phyloP scores from a whole-genome alignment of 2,797 vertebrate species.

The Channa striata region DNA sequence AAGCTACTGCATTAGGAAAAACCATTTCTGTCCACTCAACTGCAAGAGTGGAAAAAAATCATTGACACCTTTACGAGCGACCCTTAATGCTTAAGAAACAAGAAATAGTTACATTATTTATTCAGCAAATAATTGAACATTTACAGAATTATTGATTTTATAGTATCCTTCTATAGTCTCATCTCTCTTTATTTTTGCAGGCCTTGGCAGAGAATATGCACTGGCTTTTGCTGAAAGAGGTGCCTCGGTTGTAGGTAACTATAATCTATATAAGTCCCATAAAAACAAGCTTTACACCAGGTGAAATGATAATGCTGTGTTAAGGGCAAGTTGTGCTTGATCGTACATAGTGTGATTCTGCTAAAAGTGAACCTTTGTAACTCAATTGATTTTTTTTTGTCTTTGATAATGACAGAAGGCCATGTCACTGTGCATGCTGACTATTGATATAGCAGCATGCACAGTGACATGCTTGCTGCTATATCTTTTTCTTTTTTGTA shows the following conservation, averaged over 20 bases:
- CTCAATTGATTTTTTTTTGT: not conserved
- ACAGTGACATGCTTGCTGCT: too few relatives aligned
- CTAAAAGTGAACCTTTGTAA: not conserved
- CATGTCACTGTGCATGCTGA: not conserved
- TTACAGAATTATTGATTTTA: too few relatives aligned
- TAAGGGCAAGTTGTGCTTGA: not conserved
- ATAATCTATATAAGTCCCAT: not conserved
- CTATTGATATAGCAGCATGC: too few relatives aligned
- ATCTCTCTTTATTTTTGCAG: conserved; percentile 72
- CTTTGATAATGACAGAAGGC: not conserved
- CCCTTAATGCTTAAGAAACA: too few relatives aligned
- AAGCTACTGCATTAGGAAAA: not conserved
- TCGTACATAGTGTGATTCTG: not conserved
- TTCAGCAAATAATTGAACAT: too few relatives aligned
- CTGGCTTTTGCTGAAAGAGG: conserved; percentile 96
- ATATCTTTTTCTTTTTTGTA: not conserved
- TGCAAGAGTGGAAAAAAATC: too few relatives aligned
- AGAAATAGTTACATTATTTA: too few relatives aligned
- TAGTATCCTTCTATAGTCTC: not conserved
- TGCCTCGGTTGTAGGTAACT: conserved; percentile 94
- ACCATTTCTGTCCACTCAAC: not conserved
- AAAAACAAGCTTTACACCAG: not conserved
- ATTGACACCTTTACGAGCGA: not conserved
- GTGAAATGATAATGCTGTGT: not conserved
- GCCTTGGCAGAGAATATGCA: conserved; percentile 94